A percentile compares a stretch with the other conserved stretches of the same genome.
Evolutionary conservation across 2,888 invertebrate genomes (phyloP).

Genomic region (Dicranocentrus wangi): DNA sequence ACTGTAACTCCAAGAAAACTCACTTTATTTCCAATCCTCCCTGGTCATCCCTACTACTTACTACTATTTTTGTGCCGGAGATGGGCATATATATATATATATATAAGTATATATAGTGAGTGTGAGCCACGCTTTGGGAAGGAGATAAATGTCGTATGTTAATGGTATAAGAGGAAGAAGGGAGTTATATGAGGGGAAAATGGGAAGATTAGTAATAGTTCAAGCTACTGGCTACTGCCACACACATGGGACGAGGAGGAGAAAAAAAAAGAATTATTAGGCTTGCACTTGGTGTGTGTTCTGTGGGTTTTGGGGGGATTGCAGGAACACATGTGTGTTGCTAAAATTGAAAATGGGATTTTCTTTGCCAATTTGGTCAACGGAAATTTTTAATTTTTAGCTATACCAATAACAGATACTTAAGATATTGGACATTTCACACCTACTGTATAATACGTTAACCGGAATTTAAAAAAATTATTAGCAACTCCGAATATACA

Average conservation of each 20-base stretch:
- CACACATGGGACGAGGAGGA: slow-evolving; percentile 35
- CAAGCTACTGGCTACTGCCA: slow-evolving; percentile 24
- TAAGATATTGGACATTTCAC: too few relatives aligned
- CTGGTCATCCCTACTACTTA: slow-evolving; percentile 30
- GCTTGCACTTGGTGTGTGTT: slow-evolving; percentile 56
- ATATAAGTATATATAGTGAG: background rate
- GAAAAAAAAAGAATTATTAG: slow-evolving; percentile 59
- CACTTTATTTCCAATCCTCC: slow-evolving; percentile 57
- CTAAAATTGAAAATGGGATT: too few relatives aligned
- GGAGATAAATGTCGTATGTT: background rate
- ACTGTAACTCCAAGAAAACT: slow-evolving; percentile 41
- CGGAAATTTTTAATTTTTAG: too few relatives aligned
- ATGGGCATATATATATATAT: too few relatives aligned
- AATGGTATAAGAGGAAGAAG: background rate
- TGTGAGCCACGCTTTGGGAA: background rate
- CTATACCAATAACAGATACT: too few relatives aligned
- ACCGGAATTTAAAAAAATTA: too few relatives aligned
- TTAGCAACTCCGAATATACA: too few relatives aligned
- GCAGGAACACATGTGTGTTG: too few relatives aligned
- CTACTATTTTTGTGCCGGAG: background rate
- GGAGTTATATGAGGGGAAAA: too few relatives aligned
- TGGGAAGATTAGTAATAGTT: background rate
- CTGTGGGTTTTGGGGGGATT: background rate
- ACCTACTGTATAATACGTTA: too few relatives aligned
- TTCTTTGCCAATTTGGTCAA: too few relatives aligned